Base-by-base conservation (phyloP, 1,140 invertebrate genomes). In the Zaprionus nigranus region DNA sequence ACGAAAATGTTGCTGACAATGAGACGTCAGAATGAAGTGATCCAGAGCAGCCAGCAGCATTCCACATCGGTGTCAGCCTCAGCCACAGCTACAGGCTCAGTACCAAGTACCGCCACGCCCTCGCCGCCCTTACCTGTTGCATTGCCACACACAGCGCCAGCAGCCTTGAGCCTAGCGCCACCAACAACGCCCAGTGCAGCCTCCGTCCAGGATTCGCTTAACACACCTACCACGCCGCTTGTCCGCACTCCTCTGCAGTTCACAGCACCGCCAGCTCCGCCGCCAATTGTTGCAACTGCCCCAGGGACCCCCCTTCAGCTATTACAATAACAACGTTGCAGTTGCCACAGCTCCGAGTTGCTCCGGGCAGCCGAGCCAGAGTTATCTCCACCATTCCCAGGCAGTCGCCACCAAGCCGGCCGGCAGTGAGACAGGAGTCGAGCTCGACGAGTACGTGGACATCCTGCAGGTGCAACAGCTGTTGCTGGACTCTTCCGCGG, bases 381-480 rank as follows among this genome's bases (percentile, higher is more conserved):
- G 68, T 11, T 80, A 82, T 56, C 63, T 68, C 7, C 73, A 82
- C 11, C 77, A 66, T 59, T 17, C 56, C 20, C 38, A 65, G 11
- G 17, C 49, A 24, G 51, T 38, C 17, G 65, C 28, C 57, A 57
- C 24, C 51, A 63, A 74, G 28, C 59, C 72, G 0, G 36, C 61
- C 3, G 46, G 46, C 46, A 46, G 40, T 9, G 46, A 51, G 20
- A 17, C 59, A 5, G 64, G 51, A 5, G 79, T 67, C 12, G 87
- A 87, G 22, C 75, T 90, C 15, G 94, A 94, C 77, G 94, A 94
- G 76, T 94, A 94, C 82, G 94, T 94, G 63, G 94, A 94, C 75
- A 94, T 94, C 36, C 78, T 94, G 56, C 94, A 94, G 82, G 94
- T 94, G 66, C 94, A 94, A 75, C 94, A 94, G 74, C 66, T 94